These are phyloP conservation scores for Aldabrachelys gigantea DNA, from an alignment of 2,113 vertebrate genomes.

Conservation along the genomic window DNA sequence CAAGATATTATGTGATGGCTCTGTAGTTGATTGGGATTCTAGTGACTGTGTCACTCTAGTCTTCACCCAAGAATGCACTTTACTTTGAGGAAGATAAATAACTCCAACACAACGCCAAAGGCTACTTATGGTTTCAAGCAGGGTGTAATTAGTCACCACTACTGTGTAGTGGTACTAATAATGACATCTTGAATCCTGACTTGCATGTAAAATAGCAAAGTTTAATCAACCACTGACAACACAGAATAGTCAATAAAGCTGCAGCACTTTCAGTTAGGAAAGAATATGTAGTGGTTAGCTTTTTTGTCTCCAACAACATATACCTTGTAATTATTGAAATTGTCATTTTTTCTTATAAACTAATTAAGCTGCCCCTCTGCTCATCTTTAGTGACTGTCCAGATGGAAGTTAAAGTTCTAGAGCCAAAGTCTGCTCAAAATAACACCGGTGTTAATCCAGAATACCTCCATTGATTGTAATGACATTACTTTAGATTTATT, in stretches of 20 bases:
- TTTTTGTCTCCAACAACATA: conserved; percentile 7
- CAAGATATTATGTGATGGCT: not conserved
- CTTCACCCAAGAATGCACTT: not conserved
- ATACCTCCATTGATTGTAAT: conserved; percentile 52
- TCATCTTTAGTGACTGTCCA: conserved; percentile 60
- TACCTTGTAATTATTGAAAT: not conserved
- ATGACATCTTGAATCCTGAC: not conserved
- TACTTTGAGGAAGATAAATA: conserved; percentile 22
- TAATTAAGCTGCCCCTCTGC: conserved; percentile 48
- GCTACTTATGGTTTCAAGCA: not conserved
- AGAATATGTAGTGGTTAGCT: not conserved
- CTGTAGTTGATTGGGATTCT: conserved; percentile 15
- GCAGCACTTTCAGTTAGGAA: not conserved
- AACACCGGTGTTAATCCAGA: conserved; percentile 29
- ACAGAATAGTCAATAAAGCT: conserved; percentile 14
- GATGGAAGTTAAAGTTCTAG: not conserved
- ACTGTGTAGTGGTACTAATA: not conserved
- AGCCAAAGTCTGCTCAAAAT: conserved; percentile 29
- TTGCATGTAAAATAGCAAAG: conserved; percentile 21
- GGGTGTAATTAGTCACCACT: not conserved
- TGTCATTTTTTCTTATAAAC: not conserved
- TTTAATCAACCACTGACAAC: conserved; percentile 19
- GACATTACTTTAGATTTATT: conserved; percentile 44
- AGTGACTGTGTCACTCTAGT: not conserved
- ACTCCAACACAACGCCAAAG: not conserved